These are phyloP conservation scores for Vulpes ferrilata DNA, from an alignment of 2,113 vertebrate genomes.

Conservation along the genomic window DNA sequence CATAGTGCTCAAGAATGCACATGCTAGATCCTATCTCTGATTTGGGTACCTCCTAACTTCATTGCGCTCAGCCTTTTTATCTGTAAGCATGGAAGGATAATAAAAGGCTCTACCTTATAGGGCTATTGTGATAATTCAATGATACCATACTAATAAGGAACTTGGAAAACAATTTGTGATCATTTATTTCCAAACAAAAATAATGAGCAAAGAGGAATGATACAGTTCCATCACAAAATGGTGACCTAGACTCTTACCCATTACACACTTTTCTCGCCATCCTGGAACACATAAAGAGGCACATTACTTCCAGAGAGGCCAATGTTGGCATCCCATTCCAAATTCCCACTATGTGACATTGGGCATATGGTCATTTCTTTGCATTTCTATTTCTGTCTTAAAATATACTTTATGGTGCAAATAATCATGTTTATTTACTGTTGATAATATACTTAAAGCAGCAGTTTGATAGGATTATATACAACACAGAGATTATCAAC, in stretches of 20 bases:
- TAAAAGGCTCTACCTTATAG: neutral
- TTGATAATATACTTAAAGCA: neutral
- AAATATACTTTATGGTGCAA: neutral
- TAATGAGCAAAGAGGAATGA: neutral
- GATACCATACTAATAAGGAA: neutral
- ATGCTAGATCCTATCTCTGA: neutral
- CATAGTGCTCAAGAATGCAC: neutral
- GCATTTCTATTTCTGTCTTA: neutral
- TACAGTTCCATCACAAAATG: neutral
- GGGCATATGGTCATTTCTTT: neutral
- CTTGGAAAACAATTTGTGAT: neutral
- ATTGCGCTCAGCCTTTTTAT: neutral
- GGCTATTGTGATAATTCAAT: neutral
- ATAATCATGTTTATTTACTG: neutral
- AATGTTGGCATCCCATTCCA: neutral
- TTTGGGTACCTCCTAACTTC: neutral
- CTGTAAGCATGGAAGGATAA: neutral
- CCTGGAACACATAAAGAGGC: neutral
- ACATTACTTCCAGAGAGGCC: neutral
- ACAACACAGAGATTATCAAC: neutral
- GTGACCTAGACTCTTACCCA: neutral
- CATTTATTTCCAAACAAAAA: conserved; percentile 15
- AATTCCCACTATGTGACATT: neutral
- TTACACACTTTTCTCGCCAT: neutral
- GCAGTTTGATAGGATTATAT: neutral